These are phyloP conservation scores for Sphinx pinastri DNA, from an alignment of 2,888 invertebrate species.

Conservation along the genomic window DNA sequence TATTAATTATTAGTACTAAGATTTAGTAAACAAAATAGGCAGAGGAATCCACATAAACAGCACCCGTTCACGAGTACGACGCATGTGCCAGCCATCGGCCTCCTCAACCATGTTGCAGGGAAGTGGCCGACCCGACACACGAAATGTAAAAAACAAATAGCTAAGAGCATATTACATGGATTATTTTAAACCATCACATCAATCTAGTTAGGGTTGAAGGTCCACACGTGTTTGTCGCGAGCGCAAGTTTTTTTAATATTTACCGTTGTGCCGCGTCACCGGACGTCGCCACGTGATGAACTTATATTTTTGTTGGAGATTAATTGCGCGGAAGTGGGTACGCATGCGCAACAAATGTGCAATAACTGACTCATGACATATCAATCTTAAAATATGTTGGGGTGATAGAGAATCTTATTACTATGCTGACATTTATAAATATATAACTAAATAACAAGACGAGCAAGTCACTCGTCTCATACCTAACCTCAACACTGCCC, in stretches of 20 bases:
- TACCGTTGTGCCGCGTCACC: not conserved
- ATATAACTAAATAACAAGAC: too few relatives aligned
- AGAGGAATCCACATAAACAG: too few relatives aligned
- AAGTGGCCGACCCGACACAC: too few relatives aligned
- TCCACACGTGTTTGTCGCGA: not conserved
- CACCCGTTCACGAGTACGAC: too few relatives aligned
- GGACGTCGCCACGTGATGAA: slow-evolving; percentile 9
- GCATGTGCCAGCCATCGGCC: too few relatives aligned
- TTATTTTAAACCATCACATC: slow-evolving; percentile 2
- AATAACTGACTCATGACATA: slow-evolving; percentile 30
- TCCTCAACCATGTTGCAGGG: too few relatives aligned
- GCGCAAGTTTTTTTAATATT: slow-evolving; percentile 5
- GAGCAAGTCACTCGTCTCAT: too few relatives aligned
- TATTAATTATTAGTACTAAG: too few relatives aligned
- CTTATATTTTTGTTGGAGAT: slow-evolving; percentile 27
- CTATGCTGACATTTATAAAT: too few relatives aligned
- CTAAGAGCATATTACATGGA: not conserved
- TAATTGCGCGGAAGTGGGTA: slow-evolving; percentile 34
- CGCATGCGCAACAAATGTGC: slow-evolving; percentile 41
- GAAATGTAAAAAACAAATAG: not conserved
- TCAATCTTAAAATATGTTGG: slow-evolving; percentile 30
- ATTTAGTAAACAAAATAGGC: too few relatives aligned
- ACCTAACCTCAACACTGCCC: too few relatives aligned
- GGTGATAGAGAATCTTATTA: not conserved
- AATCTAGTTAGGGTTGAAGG: slow-evolving; percentile 1